These are phyloP conservation scores for Ostrea denselamellosa DNA, from an alignment of 1,140 invertebrate genomes.

Conservation along the genomic window DNA sequence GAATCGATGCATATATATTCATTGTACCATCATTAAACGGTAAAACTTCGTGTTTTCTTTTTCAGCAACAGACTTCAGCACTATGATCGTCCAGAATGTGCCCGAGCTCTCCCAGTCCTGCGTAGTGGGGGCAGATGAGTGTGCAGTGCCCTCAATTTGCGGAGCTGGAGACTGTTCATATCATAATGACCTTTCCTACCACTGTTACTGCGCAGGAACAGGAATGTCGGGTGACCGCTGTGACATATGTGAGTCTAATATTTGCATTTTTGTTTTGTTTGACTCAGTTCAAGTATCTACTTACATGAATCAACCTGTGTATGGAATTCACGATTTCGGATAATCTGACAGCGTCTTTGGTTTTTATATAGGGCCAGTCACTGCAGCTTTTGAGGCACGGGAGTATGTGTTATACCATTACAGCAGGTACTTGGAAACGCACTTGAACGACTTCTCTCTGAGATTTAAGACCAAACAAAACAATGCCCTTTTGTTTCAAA, in stretches of 20 bases:
- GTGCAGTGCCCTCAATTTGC: slow-evolving; percentile 55
- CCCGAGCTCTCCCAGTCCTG: slow-evolving; percentile 59
- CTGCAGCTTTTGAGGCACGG: slow-evolving; percentile 67
- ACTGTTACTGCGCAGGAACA: slow-evolving; percentile 71
- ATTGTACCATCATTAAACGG: neutral
- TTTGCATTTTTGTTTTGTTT: neutral
- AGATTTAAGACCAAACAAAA: slow-evolving; percentile 68
- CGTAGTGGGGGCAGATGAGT: slow-evolving; percentile 61
- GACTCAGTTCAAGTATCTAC: neutral
- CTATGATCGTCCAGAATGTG: slow-evolving; percentile 36
- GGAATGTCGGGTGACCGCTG: slow-evolving; percentile 63
- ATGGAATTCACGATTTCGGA: too few species aligned
- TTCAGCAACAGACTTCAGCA: neutral
- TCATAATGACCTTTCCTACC: slow-evolving; percentile 61
- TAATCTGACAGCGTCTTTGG: too few species aligned
- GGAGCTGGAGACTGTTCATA: slow-evolving; percentile 62
- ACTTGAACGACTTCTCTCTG: slow-evolving; percentile 73
- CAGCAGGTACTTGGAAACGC: slow-evolving; percentile 48
- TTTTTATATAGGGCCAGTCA: slow-evolving; percentile 66
- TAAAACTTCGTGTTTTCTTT: neutral
- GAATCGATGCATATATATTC: neutral
- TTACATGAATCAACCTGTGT: neutral
- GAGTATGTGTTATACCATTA: slow-evolving; percentile 55
- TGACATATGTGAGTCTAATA: slow-evolving; percentile 63
- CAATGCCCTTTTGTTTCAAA: slow-evolving; percentile 71